Base-by-base conservation (phyloP, 2,888 invertebrate species). In the Stramonita haemastoma region DNA sequence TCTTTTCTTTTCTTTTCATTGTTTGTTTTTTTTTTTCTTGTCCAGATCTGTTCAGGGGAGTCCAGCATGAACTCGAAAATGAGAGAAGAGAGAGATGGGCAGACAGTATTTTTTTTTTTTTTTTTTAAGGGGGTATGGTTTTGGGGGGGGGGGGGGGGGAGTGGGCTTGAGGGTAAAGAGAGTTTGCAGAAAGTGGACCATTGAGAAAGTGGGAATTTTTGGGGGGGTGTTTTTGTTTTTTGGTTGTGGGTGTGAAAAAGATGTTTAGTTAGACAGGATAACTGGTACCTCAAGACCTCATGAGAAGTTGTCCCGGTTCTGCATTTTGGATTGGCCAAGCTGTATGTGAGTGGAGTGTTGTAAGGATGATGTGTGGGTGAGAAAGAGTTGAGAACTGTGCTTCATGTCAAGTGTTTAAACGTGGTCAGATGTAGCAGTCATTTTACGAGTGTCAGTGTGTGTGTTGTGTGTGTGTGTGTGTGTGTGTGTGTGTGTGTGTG, bases 81-180 rank as follows among this genome's bases (percentile, higher is more conserved):
- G 66, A 66, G 66, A 66, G 34, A 46, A 70, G 77, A 87, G 87
- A 87, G 87, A 87, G 87, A 87, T 66, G 36, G 77, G 36, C n/a
- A 66, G 87, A 22, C 29, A 70, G 22, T 57, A 60, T 15, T 79
- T 29, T 15, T 79, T 19, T 73, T 32, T 29, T 13, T 13, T 6
- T 77, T 77, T 0, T 5, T 5, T 5, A 46, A 46, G 46, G 46
- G 46, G 46, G 8, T 46, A 46, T 8, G 11, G 32, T 79, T 32
- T 79, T 79, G n/a, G n/a, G 26, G 4, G n/a, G n/a, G n/a, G n/a
- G 73, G 73, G 13, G 77, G 32, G 34, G 77, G 34, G 32, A 77
- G 46, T 46, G 46, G 46, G 46, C 46, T 46, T 46, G 46, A 46
- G 46, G 46, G 46, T 2, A 8, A 46, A 46, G 46, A 46, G 46